These are phyloP conservation scores for Acrossocheilus fasciatus DNA, from an alignment of 2,797 vertebrate species.

Conservation along the genomic window DNA sequence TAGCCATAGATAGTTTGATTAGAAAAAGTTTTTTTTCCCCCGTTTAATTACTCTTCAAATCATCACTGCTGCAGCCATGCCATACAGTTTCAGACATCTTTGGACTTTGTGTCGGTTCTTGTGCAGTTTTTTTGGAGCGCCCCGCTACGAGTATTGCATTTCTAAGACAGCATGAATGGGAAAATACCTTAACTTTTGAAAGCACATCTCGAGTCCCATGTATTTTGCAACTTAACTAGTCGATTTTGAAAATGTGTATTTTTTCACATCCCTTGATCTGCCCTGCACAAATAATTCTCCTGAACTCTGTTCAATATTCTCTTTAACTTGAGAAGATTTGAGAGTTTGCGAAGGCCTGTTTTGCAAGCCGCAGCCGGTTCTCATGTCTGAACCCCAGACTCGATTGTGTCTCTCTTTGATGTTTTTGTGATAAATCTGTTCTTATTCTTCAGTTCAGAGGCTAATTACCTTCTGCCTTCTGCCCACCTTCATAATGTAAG, in stretches of 20 bases:
- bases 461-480: conserved; percentile 49
- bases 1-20: no score
- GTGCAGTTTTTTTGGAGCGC: not conserved
- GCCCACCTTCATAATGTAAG: conserved; percentile 21
- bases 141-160: not conserved
- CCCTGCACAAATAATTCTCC: not conserved
- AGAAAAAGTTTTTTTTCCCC: no score
- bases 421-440: conserved; percentile 41
- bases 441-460: conserved; percentile 48
- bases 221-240: not conserved
- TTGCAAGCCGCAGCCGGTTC: not conserved
- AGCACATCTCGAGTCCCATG: not conserved
- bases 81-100: not conserved
- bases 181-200: not conserved
- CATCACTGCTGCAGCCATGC: not conserved
- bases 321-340: not conserved
- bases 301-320: not conserved
- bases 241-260: not conserved
- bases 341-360: not conserved
- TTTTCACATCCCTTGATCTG: not conserved
- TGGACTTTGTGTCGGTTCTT: not conserved
- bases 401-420: conserved; percentile 46
- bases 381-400: not conserved
- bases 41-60: no score
- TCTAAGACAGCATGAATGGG: not conserved